These are phyloP conservation scores for Actenoides lindsayi DNA, from an alignment of 2,113 vertebrate genomes.

Conservation along the genomic window DNA sequence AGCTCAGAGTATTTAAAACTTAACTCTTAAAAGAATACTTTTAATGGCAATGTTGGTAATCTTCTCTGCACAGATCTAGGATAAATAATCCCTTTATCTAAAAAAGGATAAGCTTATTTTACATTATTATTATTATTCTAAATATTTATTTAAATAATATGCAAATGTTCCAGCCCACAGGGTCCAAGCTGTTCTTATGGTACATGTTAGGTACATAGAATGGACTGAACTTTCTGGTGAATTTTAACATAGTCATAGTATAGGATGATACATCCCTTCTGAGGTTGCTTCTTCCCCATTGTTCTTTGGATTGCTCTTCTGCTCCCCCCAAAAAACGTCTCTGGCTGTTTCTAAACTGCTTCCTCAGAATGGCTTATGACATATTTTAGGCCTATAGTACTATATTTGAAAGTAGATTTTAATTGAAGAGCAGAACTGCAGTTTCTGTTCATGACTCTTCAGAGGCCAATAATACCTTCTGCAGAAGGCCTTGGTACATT, in stretches of 20 bases:
- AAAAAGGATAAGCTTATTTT: background rate
- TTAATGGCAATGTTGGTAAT: background rate
- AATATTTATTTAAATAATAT: background rate
- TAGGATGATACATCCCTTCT: background rate
- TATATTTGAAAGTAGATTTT: background rate
- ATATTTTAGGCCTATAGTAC: background rate
- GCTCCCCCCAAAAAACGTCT: rapidly evolving
- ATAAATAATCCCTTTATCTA: background rate
- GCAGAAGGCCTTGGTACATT: background rate
- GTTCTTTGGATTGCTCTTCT: background rate
- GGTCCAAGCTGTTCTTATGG: background rate
- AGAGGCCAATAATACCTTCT: background rate
- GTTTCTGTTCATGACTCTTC: background rate
- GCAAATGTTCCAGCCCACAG: background rate
- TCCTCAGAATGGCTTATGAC: background rate
- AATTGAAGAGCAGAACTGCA: background rate
- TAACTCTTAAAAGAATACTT: background rate
- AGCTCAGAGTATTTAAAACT: background rate
- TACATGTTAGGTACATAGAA: background rate
- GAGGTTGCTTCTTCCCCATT: background rate
- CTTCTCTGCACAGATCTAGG: background rate
- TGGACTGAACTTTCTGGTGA: background rate
- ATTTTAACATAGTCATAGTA: background rate
- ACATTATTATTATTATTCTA: background rate
- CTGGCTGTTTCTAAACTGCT: background rate